Base-by-base conservation (phyloP, 2,888 invertebrate genomes). In the Synergus umbraculus region DNA sequence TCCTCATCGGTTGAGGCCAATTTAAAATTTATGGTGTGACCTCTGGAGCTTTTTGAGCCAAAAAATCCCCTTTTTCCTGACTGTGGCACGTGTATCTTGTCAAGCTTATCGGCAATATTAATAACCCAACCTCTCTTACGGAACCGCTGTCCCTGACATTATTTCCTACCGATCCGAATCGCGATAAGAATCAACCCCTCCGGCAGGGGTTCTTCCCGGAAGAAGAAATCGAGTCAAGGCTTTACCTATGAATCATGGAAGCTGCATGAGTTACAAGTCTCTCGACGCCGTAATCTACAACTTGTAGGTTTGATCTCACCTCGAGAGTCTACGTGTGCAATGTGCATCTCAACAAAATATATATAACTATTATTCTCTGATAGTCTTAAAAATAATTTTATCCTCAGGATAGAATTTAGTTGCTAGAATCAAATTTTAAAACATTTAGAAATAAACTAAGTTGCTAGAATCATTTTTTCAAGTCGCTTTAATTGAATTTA, bases 51-150 rank as follows among this genome's bases (percentile, higher is more conserved):
- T 29, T 29, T 29, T 29, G 22, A 29, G 22, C 2, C 1, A 29
- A 29, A 29, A 29, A 29, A 29, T 29, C 2, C 1, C 0, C 22
- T 29, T 29, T 29, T 29, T 29, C 1, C 2, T 29, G 22, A 29
- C 22, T 29, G 22, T 29, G 22, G 80, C 77, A 78, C 86, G 82
- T 85, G 84, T 87, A 85, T 85, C 83, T 82, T 81, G 82, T 85
- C 85, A 49, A 78, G 78, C 83, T 86, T 86, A 88, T 87, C 88
- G 84, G 73, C 76, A 85, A 88, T 87, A 89, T 89, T 89, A 88
- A 88, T 88, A 69, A 46, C 69, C 67, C 49, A 69, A 69, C 46
- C 29, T 69, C 49, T 49, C 46, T 69, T 69, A 69, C 69, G 69
- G 69, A 69, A 69, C 49, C 46, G 69, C 46, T 69, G 69, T 69